phyloP scores from a whole-genome alignment of 1,140 invertebrate species.

The Zaprionus kolodkinae region DNA sequence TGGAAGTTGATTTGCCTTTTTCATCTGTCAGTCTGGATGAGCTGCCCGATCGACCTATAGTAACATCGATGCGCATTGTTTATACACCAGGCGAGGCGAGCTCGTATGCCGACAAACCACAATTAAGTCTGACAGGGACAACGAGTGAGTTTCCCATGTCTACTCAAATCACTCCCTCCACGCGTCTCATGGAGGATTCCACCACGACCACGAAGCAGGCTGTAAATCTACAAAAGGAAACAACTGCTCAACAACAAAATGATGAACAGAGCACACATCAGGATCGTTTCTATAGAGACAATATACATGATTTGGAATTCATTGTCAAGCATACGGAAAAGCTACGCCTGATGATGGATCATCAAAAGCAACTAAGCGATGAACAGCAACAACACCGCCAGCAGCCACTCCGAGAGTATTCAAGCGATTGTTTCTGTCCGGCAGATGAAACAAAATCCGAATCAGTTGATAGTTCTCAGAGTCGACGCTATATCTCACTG shows the following conservation, averaged over 20 bases:
- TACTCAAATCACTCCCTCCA: slow-evolving; percentile 1
- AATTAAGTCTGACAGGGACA: background rate
- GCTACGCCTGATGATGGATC: slow-evolving; percentile 56
- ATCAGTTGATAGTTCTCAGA: background rate
- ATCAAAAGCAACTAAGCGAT: slow-evolving; percentile 36
- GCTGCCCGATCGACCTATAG: slow-evolving; percentile 24
- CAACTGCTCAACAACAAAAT: background rate
- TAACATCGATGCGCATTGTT: slow-evolving; percentile 27
- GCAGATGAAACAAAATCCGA: background rate
- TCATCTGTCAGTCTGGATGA: background rate
- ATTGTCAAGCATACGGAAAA: slow-evolving; percentile 39
- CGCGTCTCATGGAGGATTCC: slow-evolving; percentile 17
- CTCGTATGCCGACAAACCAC: background rate
- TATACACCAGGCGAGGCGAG: background rate
- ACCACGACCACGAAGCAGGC: too few relatives aligned
- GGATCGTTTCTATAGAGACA: slow-evolving; percentile 24
- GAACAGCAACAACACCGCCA: slow-evolving; percentile 10
- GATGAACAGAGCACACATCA: background rate
- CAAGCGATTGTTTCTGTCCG: background rate
- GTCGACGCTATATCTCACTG: slow-evolving; percentile 21
- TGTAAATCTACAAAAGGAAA: background rate
- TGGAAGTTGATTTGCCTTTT: background rate
- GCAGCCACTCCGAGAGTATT: background rate
- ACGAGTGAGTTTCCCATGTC: background rate
- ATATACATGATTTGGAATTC: slow-evolving; percentile 34